These are phyloP conservation scores for Pararge aegeria DNA, from an alignment of 1,140 invertebrate species.

Conservation along the genomic window DNA sequence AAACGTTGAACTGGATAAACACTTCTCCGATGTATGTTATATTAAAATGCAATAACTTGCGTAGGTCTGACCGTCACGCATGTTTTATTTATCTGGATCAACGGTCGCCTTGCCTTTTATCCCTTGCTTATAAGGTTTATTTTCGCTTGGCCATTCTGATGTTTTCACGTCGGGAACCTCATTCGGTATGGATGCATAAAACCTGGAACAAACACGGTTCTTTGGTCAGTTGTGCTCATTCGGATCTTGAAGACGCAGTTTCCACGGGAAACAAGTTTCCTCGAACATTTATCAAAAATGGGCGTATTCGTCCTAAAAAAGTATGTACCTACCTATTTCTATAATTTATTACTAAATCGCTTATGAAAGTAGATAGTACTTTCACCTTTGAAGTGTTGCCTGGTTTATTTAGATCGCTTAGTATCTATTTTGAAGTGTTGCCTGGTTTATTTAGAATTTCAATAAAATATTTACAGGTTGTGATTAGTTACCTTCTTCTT, in stretches of 20 bases:
- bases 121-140: slow-evolving; percentile 31
- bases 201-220: slow-evolving; percentile 40
- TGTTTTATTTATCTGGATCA: slow-evolving; percentile 64
- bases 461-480: too few relatives aligned
- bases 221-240: slow-evolving; percentile 45
- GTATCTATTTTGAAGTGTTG: too few relatives aligned
- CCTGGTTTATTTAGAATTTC: too few relatives aligned
- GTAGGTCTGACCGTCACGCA: slow-evolving; percentile 48
- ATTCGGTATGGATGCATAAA: slow-evolving; percentile 56
- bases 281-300: slow-evolving; percentile 39
- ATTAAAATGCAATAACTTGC: slow-evolving; percentile 66
- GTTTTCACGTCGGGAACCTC: slow-evolving; percentile 36
- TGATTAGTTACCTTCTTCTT: too few relatives aligned
- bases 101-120: slow-evolving; percentile 28
- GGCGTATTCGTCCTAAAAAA: slow-evolving; percentile 51
- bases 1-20: slow-evolving; percentile 33
- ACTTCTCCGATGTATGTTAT: slow-evolving; percentile 36
- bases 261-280: slow-evolving; percentile 2
- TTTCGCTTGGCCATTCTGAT: slow-evolving; percentile 30
- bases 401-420: too few relatives aligned
- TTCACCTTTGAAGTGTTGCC: too few relatives aligned
- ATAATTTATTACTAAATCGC: too few relatives aligned
- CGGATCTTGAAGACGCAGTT: slow-evolving; percentile 28
- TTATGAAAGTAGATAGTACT: too few relatives aligned
- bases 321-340: slow-evolving; percentile 33